Conservation (phyloP, 2,888 invertebrate species). For the Taphrorychus bicolor region DNA sequence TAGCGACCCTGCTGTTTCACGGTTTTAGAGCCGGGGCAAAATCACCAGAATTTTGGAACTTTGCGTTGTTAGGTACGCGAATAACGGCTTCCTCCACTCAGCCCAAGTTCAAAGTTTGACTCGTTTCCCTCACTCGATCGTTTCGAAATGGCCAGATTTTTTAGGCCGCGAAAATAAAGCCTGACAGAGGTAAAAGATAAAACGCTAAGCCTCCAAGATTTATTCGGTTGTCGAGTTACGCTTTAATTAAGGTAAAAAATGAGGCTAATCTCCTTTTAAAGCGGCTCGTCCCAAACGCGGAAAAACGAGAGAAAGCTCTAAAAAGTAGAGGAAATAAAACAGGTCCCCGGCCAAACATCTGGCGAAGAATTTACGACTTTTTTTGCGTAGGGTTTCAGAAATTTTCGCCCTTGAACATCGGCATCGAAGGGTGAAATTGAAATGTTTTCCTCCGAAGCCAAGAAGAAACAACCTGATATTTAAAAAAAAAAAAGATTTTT, state of each 20-base stretch:
- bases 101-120: not conserved
- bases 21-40: slow-evolving; percentile 14
- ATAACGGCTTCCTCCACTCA: not conserved
- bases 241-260: slow-evolving; percentile 38
- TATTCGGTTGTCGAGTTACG: slow-evolving; percentile 26
- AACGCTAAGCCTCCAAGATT: slow-evolving; percentile 31
- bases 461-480: too few relatives aligned
- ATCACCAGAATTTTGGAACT: slow-evolving; percentile 10
- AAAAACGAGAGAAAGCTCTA: slow-evolving; percentile 23
- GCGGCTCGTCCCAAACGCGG: slow-evolving; percentile 14
- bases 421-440: slow-evolving; percentile 36
- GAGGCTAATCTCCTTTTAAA: slow-evolving; percentile 31
- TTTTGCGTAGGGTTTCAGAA: slow-evolving; percentile 33
- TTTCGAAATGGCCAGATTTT: not conserved
- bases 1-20: slow-evolving; percentile 39
- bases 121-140: not conserved
- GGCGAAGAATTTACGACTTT: slow-evolving; percentile 35
- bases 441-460: too few relatives aligned
- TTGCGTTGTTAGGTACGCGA: not conserved
- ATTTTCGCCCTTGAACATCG: slow-evolving; percentile 1
- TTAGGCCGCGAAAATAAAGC: slow-evolving; percentile 1
- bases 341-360: slow-evolving; percentile 35
- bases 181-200: slow-evolving; percentile 27
- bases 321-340: slow-evolving; percentile 31
- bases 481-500: too few relatives aligned